phyloP scores from a whole-genome alignment of 2,888 invertebrate species.

The Vanessa cardui region DNA sequence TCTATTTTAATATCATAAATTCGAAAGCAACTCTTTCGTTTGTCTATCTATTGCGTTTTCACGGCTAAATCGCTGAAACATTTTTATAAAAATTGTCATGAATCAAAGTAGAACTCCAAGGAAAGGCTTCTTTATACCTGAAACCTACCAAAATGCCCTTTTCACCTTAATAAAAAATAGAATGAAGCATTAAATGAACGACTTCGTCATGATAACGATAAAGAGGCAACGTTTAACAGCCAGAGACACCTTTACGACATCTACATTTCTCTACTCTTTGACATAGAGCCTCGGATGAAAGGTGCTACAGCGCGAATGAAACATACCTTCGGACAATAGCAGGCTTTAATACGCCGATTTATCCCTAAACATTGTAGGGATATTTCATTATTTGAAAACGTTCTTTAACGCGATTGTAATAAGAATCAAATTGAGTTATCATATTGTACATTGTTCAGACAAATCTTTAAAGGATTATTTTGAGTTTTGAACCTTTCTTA shows the following conservation, averaged over 20 bases:
- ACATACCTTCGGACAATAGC: constrained; percentile 72
- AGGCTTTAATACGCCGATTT: constrained; percentile 70
- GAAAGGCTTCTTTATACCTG: no score
- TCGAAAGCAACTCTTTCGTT: no score
- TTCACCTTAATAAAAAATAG: no score
- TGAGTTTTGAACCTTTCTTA: constrained; percentile 3
- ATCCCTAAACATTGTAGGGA: constrained; percentile 52
- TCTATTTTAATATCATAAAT: no score
- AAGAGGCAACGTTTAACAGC: neutral
- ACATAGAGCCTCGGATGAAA: constrained; percentile 47
- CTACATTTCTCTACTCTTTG: constrained; percentile 39
- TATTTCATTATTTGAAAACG: constrained; percentile 44
- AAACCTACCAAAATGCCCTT: no score
- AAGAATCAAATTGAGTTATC: constrained; percentile 25
- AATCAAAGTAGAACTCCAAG: no score
- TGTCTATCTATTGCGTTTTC: no score
- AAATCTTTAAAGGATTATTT: constrained; percentile 21
- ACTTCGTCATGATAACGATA: no score
- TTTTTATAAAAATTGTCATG: no score
- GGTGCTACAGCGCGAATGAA: constrained; percentile 69
- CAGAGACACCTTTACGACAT: neutral
- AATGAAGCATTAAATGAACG: no score
- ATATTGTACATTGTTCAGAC: constrained; percentile 11
- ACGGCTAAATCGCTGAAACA: no score
- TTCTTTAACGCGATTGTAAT: constrained; percentile 25